Evolutionary conservation across 2,797 vertebrate species (phyloP).

Genomic region (Sternotherus odoratus): DNA sequence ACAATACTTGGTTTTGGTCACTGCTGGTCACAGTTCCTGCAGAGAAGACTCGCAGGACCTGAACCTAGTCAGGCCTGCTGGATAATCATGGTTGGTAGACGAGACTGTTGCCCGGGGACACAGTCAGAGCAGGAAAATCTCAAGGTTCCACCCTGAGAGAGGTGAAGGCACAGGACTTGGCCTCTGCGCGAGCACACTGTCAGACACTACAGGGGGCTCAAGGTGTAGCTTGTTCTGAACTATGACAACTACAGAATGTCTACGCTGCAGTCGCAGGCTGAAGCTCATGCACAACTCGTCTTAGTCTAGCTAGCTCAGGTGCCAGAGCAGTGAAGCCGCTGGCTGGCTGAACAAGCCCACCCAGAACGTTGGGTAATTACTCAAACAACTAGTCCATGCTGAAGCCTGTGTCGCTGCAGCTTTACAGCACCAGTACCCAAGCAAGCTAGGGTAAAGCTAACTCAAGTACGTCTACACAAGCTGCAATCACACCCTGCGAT

Average conservation of each 20-base stretch:
- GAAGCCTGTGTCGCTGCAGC: neutral
- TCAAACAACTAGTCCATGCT: neutral
- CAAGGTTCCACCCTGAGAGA: neutral
- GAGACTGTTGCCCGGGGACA: neutral
- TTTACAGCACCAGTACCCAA: neutral
- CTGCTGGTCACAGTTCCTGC: neutral
- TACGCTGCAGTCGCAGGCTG: neutral
- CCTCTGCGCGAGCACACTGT: neutral
- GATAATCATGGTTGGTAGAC: neutral
- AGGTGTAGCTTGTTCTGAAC: no score
- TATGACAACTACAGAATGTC: neutral
- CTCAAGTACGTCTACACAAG: neutral
- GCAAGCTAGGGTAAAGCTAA: neutral
- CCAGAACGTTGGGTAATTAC: neutral
- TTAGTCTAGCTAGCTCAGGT: neutral
- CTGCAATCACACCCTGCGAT: neutral
- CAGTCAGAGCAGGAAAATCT: neutral
- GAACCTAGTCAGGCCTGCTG: accelerated
- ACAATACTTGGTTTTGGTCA: neutral
- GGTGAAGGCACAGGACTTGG: neutral
- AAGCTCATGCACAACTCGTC: neutral
- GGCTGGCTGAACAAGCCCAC: neutral
- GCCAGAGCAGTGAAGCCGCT: neutral
- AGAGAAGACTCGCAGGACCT: neutral
- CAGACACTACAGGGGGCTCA: neutral